Evolutionary conservation across 2,113 vertebrate genomes (phyloP).

Genomic region (Apaloderma vittatum): DNA sequence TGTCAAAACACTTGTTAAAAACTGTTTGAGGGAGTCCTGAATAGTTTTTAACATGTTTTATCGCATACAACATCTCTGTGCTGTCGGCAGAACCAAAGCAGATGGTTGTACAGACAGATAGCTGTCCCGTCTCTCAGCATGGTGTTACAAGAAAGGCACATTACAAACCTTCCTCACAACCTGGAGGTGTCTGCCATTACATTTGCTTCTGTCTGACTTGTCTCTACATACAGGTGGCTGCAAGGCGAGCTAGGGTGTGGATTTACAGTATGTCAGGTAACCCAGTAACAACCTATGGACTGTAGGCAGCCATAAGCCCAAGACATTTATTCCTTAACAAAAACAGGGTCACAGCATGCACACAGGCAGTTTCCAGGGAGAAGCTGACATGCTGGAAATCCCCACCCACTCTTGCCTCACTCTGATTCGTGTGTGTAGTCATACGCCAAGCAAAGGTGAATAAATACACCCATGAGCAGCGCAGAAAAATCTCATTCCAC

Average conservation of each 20-base stretch:
- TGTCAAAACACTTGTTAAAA: neutral
- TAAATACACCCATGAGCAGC: conserved; percentile 21
- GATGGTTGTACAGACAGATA: neutral
- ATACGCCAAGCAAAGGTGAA: conserved; percentile 50
- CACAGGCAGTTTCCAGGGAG: neutral
- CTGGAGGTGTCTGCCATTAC: neutral
- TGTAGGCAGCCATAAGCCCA: neutral
- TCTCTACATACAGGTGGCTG: neutral
- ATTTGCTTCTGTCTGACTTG: neutral
- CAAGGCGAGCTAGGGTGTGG: neutral
- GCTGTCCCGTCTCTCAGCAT: neutral
- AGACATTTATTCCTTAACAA: neutral
- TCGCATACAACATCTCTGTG: rapidly evolving
- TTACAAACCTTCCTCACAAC: neutral
- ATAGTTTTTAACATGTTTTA: neutral
- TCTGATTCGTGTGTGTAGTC: neutral
- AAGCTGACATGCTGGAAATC: conserved; percentile 19
- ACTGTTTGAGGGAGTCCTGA: neutral
- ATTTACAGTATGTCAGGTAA: neutral
- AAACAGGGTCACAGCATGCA: neutral
- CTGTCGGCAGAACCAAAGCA: neutral
- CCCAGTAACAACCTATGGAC: neutral
- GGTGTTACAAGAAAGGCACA: neutral
- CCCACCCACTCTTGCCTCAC: conserved; percentile 59
- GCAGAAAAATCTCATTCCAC: neutral